Evolutionary conservation across 2,888 invertebrate species (phyloP).

Genomic region (Neuroscelio doddi): DNA sequence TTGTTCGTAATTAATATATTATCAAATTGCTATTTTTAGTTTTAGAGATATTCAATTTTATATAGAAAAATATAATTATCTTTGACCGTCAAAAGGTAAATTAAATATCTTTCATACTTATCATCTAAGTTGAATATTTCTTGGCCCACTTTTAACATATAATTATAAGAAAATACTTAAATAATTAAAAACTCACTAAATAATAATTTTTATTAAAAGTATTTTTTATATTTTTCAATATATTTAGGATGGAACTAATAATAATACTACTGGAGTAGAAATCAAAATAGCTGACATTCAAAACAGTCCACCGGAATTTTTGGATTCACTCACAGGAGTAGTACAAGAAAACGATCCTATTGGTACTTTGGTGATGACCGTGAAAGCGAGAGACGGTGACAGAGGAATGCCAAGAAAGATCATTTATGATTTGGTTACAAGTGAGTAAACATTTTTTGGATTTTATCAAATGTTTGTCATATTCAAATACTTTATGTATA

Average conservation of each 20-base stretch:
- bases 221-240: slow-evolving; percentile 18
- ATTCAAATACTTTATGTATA: no score
- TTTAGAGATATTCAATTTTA: no score
- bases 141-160: no score
- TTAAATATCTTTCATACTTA: no score
- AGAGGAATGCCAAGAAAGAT: slow-evolving; percentile 86
- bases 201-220: not conserved
- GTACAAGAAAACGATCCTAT: slow-evolving; percentile 88
- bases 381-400: slow-evolving; percentile 89
- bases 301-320: slow-evolving; percentile 89
- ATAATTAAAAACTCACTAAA: no score
- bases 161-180: no score
- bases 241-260: slow-evolving; percentile 83
- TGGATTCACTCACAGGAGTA: slow-evolving; percentile 84
- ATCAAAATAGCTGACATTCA: slow-evolving; percentile 89
- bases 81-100: no score
- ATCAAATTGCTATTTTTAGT: no score
- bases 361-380: slow-evolving; percentile 84
- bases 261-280: slow-evolving; percentile 82
- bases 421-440: slow-evolving; percentile 84
- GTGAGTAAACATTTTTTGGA: slow-evolving; percentile 73
- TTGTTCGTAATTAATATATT: no score
- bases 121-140: no score
- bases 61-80: no score
- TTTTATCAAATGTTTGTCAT: not conserved